Percentiles rank a stretch among this genome's conserved stretches.
phyloP scores from a whole-genome alignment of 2,888 invertebrate species.

The Chaitophorus viminalis region DNA sequence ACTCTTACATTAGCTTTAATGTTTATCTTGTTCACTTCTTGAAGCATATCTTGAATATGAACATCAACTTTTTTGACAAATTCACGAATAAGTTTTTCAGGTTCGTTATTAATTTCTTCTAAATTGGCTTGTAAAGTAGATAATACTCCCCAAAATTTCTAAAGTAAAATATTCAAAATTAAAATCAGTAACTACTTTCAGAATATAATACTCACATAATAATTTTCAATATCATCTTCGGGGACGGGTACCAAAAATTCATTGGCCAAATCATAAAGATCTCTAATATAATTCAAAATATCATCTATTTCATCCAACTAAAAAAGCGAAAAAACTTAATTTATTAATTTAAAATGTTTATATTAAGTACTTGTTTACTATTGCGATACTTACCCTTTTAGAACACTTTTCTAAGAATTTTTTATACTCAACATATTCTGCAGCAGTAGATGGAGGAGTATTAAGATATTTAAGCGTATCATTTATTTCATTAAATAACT shows the following conservation, averaged over 20 bases:
- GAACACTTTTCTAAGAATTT: slow-evolving; percentile 77
- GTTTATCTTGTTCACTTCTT: slow-evolving; percentile 34
- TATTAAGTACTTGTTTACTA: slow-evolving; percentile 13
- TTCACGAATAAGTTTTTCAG: slow-evolving; percentile 33
- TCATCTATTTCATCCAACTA: slow-evolving; percentile 78
- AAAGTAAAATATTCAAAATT: not conserved
- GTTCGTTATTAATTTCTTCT: slow-evolving; percentile 32
- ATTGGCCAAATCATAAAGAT: slow-evolving; percentile 85
- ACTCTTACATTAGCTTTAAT: slow-evolving; percentile 43
- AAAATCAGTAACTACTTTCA: not conserved
- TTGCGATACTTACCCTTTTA: slow-evolving; percentile 66
- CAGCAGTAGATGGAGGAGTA: slow-evolving; percentile 76
- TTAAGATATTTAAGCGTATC: slow-evolving; percentile 75
- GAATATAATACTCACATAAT: slow-evolving; percentile 67
- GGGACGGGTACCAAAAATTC: slow-evolving; percentile 80
- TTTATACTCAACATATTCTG: slow-evolving; percentile 78
- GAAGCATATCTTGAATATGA: slow-evolving; percentile 20
- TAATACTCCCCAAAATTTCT: slow-evolving; percentile 24
- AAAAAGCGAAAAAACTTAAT: slow-evolving; percentile 44
- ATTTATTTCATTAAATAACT: slow-evolving; percentile 70
- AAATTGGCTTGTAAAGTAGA: slow-evolving; percentile 33
- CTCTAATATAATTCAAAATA: slow-evolving; percentile 81
- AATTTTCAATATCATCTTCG: slow-evolving; percentile 77
- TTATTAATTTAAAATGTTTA: not conserved
- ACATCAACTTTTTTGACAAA: slow-evolving; percentile 46